Conservation (phyloP, 2,113 vertebrate species). For the Pristiophorus japonicus region DNA sequence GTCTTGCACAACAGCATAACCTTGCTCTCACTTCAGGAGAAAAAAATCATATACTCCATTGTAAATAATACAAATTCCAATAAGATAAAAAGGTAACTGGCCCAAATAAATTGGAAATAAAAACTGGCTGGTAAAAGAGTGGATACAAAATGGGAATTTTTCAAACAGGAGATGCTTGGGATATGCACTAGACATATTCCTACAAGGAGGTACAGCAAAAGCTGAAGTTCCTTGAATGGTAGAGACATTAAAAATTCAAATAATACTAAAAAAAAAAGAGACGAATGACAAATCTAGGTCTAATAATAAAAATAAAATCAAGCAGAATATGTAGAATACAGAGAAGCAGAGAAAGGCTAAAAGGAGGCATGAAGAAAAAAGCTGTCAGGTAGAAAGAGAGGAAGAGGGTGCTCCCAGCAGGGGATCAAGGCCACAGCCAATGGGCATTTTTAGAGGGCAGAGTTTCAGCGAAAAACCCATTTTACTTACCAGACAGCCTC, state of each 20-base stretch:
- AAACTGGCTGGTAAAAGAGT: not conserved
- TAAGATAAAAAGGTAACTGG: not conserved
- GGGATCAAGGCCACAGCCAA: not conserved
- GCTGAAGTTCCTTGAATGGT: not conserved
- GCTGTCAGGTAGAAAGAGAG: not conserved
- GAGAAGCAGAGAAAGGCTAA: not conserved
- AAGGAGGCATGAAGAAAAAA: not conserved
- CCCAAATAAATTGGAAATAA: not conserved
- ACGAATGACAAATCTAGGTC: not conserved
- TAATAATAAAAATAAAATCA: not conserved
- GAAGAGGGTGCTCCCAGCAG: not conserved
- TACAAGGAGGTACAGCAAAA: not conserved
- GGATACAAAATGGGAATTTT: not conserved
- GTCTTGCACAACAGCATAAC: not conserved
- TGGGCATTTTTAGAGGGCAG: not conserved
- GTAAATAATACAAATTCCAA: too few species aligned
- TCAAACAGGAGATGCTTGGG: not conserved
- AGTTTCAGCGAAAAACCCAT: not conserved
- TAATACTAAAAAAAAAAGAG: not conserved
- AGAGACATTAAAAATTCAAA: not conserved
- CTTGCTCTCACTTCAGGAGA: not conserved
- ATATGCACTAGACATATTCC: not conserved
- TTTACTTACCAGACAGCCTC: not conserved
- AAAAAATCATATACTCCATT: too few species aligned
- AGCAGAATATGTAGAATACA: not conserved